A percentile compares a stretch with the other conserved stretches of the same genome.
phyloP scores from a whole-genome alignment of 2,113 vertebrate genomes.

The Otus sunia region DNA sequence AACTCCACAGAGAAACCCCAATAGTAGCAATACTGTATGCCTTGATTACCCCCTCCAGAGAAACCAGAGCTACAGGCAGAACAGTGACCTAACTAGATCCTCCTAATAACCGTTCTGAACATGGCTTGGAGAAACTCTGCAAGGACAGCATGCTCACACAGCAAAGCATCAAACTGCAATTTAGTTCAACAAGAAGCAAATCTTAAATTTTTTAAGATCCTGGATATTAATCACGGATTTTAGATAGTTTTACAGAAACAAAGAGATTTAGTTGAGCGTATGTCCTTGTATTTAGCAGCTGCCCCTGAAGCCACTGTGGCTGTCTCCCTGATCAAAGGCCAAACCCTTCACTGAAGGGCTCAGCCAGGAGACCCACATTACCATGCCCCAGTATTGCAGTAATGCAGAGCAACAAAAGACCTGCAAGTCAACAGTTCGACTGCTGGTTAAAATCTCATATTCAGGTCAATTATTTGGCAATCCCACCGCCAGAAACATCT shows the following conservation, averaged over 20 bases:
- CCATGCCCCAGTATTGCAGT: neutral
- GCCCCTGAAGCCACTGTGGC: neutral
- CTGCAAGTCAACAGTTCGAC: neutral
- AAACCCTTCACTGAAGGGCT: neutral
- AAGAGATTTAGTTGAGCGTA: neutral
- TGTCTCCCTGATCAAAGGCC: neutral
- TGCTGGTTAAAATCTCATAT: neutral
- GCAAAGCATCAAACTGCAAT: neutral
- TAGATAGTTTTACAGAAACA: neutral
- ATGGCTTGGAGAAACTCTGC: neutral
- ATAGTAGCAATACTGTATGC: neutral
- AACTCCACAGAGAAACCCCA: neutral
- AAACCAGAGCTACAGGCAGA: neutral
- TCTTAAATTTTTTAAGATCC: neutral
- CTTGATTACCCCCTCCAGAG: neutral
- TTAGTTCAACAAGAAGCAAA: neutral
- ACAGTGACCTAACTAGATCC: neutral
- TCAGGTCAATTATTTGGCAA: neutral
- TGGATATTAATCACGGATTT: neutral
- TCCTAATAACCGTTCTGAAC: neutral
- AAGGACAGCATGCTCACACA: accelerated
- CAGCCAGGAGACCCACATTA: neutral
- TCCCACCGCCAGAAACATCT: neutral
- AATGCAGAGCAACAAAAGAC: neutral
- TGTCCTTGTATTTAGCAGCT: neutral